Conservation (phyloP, 64 coral and sea anemone genomes). For the Anthopleura sola region DNA sequence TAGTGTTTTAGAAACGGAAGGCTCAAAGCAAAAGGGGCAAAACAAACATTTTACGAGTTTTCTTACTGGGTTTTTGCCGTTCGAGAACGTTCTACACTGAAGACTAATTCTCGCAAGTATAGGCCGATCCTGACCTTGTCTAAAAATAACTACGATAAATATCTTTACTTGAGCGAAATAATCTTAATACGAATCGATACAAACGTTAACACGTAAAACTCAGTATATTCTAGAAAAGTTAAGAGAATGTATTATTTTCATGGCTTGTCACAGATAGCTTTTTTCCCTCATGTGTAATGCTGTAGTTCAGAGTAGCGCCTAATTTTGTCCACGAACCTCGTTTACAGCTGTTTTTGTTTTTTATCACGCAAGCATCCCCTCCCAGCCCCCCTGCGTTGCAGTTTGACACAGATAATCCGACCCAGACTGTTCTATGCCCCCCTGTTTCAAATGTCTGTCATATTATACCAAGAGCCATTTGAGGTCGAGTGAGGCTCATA, state of each 20-base stretch:
- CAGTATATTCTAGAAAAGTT: not conserved
- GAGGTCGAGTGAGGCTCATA: not conserved
- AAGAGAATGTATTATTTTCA: not conserved
- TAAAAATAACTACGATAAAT: not conserved
- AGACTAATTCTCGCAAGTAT: not conserved
- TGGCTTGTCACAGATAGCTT: not conserved
- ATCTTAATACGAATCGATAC: not conserved
- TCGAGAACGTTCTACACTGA: not conserved
- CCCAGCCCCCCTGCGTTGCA: not conserved
- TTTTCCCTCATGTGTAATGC: not conserved
- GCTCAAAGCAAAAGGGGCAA: not conserved
- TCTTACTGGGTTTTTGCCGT: not conserved
- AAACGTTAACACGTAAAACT: not conserved
- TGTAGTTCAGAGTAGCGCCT: not conserved
- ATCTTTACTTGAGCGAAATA: not conserved
- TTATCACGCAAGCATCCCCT: not conserved
- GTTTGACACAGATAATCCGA: not conserved
- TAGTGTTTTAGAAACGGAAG: not conserved
- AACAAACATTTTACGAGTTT: not conserved
- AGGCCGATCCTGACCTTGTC: not conserved
- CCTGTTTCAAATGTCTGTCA: not conserved
- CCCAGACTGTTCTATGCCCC: not conserved
- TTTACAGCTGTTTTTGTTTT: not conserved
- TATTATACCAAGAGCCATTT: not conserved
- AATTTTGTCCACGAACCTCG: not conserved